Evolutionary conservation across 2,113 vertebrate species (phyloP), one percentile per base, ranked within the genome.

Genomic region (Bubo scandiacus): DNA sequence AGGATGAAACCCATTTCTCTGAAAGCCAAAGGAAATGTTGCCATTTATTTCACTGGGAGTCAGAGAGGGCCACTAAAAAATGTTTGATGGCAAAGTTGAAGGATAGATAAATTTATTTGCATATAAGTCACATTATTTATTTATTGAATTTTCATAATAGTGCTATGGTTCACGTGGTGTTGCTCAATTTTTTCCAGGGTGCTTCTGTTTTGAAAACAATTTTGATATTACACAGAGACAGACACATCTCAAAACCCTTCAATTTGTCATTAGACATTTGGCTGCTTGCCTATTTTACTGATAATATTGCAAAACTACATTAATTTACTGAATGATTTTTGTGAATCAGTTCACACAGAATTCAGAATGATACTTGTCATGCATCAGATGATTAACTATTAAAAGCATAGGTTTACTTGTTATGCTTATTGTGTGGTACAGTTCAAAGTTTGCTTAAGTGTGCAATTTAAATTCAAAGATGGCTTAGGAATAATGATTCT

Each of bases 181-280:
- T 97, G 89, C 38, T 51, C 84, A 87, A 82, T 94, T 92, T 97
- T 98, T 98, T 97, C 96, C 97, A 97, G 96, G 96, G 88, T 97
- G 96, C 91, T 97, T 98, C 89, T 97, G 97, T 98, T 98, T 98
- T 97, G 97, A 97, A 98, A 98, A 98, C 97, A 98, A 96, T 97
- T 97, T 97, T 49, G 63, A 40, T 96, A 96, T 77, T 97, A 94
- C 96, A 96, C 94, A 97, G 96, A 98, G 97, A 95, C 96, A 98
- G 97, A 97, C 92, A 96, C 95, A 97, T 98, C 96, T 98, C 97
- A 93, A 98, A 98, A 96, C 96, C 96, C 98, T 97, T 95, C 97
- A 98, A 96, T 97, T 98, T 97, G 97, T 98, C 97, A 98, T 98
- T 98, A 98, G 97, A 97, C 96, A 75, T 97, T 98, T 98, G 98